phyloP scores from a whole-genome alignment of 2,888 invertebrate species.

The Athalia rosae region DNA sequence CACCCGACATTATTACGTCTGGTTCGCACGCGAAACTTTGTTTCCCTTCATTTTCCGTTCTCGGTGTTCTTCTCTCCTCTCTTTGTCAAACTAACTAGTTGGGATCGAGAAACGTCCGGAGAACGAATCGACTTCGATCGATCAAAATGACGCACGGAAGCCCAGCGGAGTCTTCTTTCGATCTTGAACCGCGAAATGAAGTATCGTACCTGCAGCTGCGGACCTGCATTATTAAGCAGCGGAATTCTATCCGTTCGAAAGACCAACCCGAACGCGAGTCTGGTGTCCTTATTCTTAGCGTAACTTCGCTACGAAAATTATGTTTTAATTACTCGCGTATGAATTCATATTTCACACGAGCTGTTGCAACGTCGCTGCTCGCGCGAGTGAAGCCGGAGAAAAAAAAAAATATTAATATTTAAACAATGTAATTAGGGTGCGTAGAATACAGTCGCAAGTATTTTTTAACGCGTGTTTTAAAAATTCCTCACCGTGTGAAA shows the following conservation, averaged over 20 bases:
- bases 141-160: slow-evolving; percentile 10
- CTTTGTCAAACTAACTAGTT: slow-evolving; percentile 1
- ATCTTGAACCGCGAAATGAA: not conserved
- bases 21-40: not conserved
- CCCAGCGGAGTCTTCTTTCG: not conserved
- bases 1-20: not conserved
- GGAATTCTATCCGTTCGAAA: too few species aligned
- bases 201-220: not conserved
- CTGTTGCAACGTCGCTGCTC: too few species aligned
- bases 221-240: not conserved
- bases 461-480: too few species aligned
- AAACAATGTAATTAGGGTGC: too few species aligned
- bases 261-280: too few species aligned
- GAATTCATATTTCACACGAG: too few species aligned
- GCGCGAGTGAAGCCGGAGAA: too few species aligned
- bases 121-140: slow-evolving; percentile 27
- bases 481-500: slow-evolving; percentile 27
- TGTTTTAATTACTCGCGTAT: too few species aligned
- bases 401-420: too few species aligned
- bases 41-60: not conserved
- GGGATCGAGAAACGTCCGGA: not conserved
- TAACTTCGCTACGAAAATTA: too few species aligned
- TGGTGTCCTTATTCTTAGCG: too few species aligned
- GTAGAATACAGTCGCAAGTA: too few species aligned
- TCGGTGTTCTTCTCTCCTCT: not conserved